These are phyloP conservation scores for Eudemis profundana DNA, from an alignment of 2,888 invertebrate genomes.

Conservation along the genomic window DNA sequence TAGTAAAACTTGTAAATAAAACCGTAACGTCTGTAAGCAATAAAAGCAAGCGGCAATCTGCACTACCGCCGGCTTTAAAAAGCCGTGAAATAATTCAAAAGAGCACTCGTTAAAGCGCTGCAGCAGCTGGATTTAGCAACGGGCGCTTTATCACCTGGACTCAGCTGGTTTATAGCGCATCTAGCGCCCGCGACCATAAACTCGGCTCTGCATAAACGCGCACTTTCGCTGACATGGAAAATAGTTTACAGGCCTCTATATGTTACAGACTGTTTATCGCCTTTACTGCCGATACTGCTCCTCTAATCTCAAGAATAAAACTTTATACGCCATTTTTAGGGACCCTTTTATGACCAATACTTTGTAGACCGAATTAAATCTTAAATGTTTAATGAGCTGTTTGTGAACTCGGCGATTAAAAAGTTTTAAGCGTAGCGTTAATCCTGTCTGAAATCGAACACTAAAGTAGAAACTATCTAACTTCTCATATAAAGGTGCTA, in stretches of 20 bases:
- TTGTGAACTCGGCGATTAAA: slow-evolving; percentile 70
- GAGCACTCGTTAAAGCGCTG: slow-evolving; percentile 77
- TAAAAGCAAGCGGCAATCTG: slow-evolving; percentile 71
- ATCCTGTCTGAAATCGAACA: slow-evolving; percentile 30
- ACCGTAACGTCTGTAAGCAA: slow-evolving; percentile 54
- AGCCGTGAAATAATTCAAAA: slow-evolving; percentile 80
- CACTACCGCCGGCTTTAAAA: slow-evolving; percentile 66
- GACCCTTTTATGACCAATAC: slow-evolving; percentile 74
- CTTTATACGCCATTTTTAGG: slow-evolving; percentile 78
- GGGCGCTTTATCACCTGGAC: slow-evolving; percentile 76
- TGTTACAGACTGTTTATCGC: slow-evolving; percentile 75
- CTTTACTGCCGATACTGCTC: slow-evolving; percentile 72
- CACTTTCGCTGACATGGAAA: slow-evolving; percentile 82
- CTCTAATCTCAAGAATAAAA: slow-evolving; percentile 81
- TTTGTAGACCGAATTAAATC: slow-evolving; percentile 77
- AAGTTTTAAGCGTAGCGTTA: slow-evolving; percentile 71
- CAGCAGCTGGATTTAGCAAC: slow-evolving; percentile 72
- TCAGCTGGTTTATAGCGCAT: slow-evolving; percentile 65
- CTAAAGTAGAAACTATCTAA: background rate
- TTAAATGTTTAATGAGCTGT: slow-evolving; percentile 78
- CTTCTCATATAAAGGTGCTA: background rate
- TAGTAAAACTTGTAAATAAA: slow-evolving; percentile 43
- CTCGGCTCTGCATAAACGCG: slow-evolving; percentile 69
- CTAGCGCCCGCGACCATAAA: slow-evolving; percentile 62
- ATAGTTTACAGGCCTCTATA: slow-evolving; percentile 78